Evolutionary conservation across 2,113 vertebrate species (phyloP), one percentile per base, ranked within the genome.

Genomic region (Oreochromis tanganicae): DNA sequence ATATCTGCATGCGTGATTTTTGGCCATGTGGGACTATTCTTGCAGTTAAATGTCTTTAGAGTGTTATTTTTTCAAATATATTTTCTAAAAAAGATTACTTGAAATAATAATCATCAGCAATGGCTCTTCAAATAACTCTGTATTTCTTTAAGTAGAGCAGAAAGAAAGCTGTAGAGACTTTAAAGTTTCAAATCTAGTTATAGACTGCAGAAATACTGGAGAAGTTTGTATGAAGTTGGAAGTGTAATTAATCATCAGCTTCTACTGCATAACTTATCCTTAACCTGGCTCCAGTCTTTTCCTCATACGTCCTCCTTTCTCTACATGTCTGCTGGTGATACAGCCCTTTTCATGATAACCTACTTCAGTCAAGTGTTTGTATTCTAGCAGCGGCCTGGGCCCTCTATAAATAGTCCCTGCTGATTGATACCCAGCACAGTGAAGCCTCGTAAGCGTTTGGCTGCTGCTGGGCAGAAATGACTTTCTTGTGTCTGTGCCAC

Each of bases 321-420:
- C 80, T 78, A 61, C 21, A 10, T 21, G 63, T 81, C 83, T 87
- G 19, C 79, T 21, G 83, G 86, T 66, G 63, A 83, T 84, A 19
- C 83, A 83, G 82, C 66, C 27, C 21, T 88, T 68, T 86, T 75
- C 84, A 52, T 9, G 81, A 85, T 94, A 96, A 95, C 95, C 95
- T 95, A 96, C 93, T 95, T 96, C 85, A 89, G 85, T 88, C 89
- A 43, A 89, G 85, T 94, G 90, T 96, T 94, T 93, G 90, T 93
- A 91, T 94, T 95, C 87, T 52, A 82, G 88, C 91, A 80, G 89
- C 21, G n/a, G 88, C 91, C 92, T 21, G 48, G 87, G 75, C 83
- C 73, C 82, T 93, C 95, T 96, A 96, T 94, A 95, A 96, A 96
- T 96, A 96, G 94, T 71, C 85, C 81, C 32, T 43, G 59, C 75